phyloP scores from a whole-genome alignment of 2,888 invertebrate species.

The Clepsis dumicolana region DNA sequence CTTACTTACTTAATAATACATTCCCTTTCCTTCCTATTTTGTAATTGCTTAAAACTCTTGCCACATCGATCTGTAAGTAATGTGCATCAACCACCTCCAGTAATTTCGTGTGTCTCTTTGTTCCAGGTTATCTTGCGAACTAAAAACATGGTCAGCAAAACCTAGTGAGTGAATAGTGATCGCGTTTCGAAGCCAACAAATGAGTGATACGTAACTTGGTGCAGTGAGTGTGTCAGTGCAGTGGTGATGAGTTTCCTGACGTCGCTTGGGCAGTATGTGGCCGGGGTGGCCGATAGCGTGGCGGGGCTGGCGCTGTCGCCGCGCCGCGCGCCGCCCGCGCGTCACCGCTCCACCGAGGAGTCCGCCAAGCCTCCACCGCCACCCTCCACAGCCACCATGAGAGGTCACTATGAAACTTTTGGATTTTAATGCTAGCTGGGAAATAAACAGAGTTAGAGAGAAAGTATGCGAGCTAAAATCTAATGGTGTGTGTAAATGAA shows the following conservation, averaged over 20 bases:
- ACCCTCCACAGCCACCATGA: conserved; percentile 60
- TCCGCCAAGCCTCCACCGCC: conserved; percentile 72
- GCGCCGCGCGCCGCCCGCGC: conserved; percentile 89
- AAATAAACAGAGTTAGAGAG: too few species aligned
- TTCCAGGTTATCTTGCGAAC: conserved; percentile 22
- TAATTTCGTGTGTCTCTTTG: not conserved
- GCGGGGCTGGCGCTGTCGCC: conserved; percentile 92
- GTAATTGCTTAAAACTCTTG: too few species aligned
- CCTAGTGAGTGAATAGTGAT: conserved; percentile 25
- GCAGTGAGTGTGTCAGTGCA: conserved; percentile 48
- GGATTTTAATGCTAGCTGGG: too few species aligned
- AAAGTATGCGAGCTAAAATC: too few species aligned
- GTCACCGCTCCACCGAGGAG: conserved; percentile 88
- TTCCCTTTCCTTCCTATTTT: too few species aligned
- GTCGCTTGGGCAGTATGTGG: conserved; percentile 94
- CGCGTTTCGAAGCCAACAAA: conserved; percentile 27
- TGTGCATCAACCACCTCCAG: not conserved
- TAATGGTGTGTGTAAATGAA: too few species aligned
- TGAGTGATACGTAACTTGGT: conserved; percentile 49
- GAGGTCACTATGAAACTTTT: conserved; percentile 47
- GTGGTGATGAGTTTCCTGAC: conserved; percentile 93
- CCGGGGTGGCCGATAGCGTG: conserved; percentile 94
- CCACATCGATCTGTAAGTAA: too few species aligned
- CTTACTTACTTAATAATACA: too few species aligned
- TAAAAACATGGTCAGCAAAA: conserved; percentile 10